These are phyloP conservation scores for Rhabdomys pumilio DNA, from an alignment of 2,797 vertebrate genomes.

Conservation along the genomic window DNA sequence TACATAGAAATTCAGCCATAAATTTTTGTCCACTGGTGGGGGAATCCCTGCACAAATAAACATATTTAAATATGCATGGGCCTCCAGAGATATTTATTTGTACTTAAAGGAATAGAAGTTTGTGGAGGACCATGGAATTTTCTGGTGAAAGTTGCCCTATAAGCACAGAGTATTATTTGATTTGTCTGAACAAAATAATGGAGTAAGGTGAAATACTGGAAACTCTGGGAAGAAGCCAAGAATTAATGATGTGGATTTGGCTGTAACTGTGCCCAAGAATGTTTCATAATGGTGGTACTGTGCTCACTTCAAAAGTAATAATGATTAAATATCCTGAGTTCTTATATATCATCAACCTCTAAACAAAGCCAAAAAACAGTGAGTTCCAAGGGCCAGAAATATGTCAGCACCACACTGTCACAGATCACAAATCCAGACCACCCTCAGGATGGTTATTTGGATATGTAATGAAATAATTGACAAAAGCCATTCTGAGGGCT, in stretches of 20 bases:
- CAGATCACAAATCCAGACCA: conserved; percentile 88
- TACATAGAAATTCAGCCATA: conserved; percentile 35
- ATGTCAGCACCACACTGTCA: conserved; percentile 81
- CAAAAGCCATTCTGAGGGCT: conserved; percentile 86
- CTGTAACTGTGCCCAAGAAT: conserved; percentile 78
- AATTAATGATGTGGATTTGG: conserved; percentile 83
- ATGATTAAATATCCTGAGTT: conserved; percentile 82
- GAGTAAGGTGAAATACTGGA: conserved; percentile 80
- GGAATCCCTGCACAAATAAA: conserved; percentile 61
- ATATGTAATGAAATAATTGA: conserved; percentile 89
- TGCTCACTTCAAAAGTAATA: conserved; percentile 85
- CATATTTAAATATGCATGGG: conserved; percentile 63
- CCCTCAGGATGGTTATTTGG: conserved; percentile 89
- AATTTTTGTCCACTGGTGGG: conserved; percentile 7
- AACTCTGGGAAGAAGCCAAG: conserved; percentile 82
- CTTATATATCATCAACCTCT: conserved; percentile 82
- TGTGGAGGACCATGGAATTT: conserved; percentile 71
- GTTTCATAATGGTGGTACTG: conserved; percentile 80
- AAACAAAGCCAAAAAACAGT: conserved; percentile 83
- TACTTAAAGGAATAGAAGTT: conserved; percentile 78
- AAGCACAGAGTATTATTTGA: conserved; percentile 81
- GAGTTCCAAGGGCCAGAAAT: conserved; percentile 82
- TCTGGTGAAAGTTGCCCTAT: conserved; percentile 77
- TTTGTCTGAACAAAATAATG: conserved; percentile 76
- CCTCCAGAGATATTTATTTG: conserved; percentile 76